Base-by-base conservation (phyloP, 2,888 invertebrate genomes). In the Anodontia alba region DNA sequence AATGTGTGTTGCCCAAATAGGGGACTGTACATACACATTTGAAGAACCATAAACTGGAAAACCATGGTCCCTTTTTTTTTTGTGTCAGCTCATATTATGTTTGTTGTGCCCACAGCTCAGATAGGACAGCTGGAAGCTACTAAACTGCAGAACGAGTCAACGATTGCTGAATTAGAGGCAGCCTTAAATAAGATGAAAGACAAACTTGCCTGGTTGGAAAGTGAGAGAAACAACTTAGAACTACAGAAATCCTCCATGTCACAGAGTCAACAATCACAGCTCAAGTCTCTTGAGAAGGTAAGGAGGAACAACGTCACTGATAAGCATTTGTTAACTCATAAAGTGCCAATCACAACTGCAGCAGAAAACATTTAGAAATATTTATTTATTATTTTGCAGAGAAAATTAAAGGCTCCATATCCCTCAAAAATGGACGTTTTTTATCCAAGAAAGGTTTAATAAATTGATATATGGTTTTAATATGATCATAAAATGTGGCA, bases 121-220 rank as follows among this genome's bases (percentile, higher is more conserved):
- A 88, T 94, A 69, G 93, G 92, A 36, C 91, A 94, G 71, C 82
- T 94, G n/a, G 93, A 94, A 78, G 93, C 92, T 3, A 90, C 91
- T 33, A 90, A 89, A 66, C 73, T 92, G 36, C 94, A 94, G 86
- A 90, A 93, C 80, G 90, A 91, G 33, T 88, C 90, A 0, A 87
- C 81, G 26, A 93, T 94, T 66, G 76, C 86, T 38, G 91, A 92
- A 10, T 76, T 93, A 54, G 82, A 89, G 49, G 76, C 82, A 15
- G 89, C 92, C 38, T 70, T 93, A 1, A 84, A 82, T 33, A 89
- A 90, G 62, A 75, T 94, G 49, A 87, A 89, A 57, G 90, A 90
- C 46, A 89, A 89, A 73, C 76, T 94, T 7, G 79, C 84, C 17
- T 87, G 88, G 83, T 83, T 94, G 29, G 92, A 93, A 75, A 86